Conservation (phyloP, 2,797 vertebrate genomes). For the Lithobates sylvaticus region DNA sequence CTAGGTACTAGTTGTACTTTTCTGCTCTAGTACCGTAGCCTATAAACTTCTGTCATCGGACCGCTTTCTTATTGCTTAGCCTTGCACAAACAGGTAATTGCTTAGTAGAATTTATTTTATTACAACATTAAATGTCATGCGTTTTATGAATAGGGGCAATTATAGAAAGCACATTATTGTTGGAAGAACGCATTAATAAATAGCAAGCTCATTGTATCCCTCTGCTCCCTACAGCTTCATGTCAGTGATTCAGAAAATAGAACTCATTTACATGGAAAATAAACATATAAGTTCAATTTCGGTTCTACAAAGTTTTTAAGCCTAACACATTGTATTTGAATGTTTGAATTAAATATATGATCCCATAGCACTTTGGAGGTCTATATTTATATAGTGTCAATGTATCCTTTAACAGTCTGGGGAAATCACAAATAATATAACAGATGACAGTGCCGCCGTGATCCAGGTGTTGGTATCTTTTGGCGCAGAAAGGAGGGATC, state of each 20-base stretch:
- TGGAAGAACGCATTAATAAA: not conserved
- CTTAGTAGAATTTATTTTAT: slow-evolving; percentile 4
- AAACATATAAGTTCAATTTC: no score
- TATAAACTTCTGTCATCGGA: not conserved
- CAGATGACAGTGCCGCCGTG: no score
- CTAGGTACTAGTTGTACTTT: not conserved
- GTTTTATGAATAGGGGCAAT: slow-evolving; percentile 7
- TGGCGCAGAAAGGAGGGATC: no score
- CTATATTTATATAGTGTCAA: no score
- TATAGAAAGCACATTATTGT: slow-evolving; percentile 8
- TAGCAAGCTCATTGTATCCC: not conserved
- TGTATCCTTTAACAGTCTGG: no score
- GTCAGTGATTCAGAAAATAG: slow-evolving; percentile 1
- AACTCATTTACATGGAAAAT: not conserved
- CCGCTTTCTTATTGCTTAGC: not conserved
- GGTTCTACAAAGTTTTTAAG: no score
- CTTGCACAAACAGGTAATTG: slow-evolving; percentile 4
- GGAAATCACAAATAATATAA: no score
- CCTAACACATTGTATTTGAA: no score
- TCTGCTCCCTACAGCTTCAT: slow-evolving; percentile 3
- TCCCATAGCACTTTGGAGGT: no score
- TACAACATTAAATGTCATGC: not conserved
- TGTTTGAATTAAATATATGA: no score
- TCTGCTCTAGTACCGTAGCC: not conserved
- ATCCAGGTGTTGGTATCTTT: no score